These are phyloP conservation scores for Pseudochirops corinnae DNA, from an alignment of 2,797 vertebrate genomes.

Conservation along the genomic window DNA sequence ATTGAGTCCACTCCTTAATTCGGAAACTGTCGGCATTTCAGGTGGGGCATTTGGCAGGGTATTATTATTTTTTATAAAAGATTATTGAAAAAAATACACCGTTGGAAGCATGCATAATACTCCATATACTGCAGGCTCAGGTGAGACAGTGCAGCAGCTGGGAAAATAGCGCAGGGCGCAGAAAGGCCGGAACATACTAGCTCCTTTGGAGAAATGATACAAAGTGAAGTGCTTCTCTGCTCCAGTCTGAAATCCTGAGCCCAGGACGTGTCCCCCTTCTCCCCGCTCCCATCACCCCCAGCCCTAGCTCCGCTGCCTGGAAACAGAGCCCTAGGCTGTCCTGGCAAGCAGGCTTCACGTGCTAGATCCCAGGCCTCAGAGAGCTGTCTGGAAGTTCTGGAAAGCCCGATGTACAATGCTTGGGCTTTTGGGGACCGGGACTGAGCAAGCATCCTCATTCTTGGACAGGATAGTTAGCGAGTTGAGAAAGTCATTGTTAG, in stretches of 20 bases:
- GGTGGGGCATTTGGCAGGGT: neutral
- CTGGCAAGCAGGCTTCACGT: neutral
- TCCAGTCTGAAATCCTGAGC: neutral
- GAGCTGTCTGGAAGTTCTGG: neutral
- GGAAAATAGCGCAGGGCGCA: neutral
- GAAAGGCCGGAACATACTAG: neutral
- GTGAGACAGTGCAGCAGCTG: neutral
- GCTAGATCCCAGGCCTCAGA: neutral
- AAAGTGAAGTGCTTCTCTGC: neutral
- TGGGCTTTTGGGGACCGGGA: neutral
- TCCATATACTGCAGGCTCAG: neutral
- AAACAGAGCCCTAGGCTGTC: neutral
- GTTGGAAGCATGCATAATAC: conserved; percentile 23
- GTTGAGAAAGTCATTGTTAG: neutral
- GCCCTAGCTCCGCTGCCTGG: neutral
- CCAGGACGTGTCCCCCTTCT: neutral
- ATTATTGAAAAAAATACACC: conserved; percentile 8
- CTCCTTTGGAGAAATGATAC: neutral
- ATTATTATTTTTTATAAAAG: neutral
- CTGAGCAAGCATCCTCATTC: neutral
- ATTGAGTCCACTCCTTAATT: neutral
- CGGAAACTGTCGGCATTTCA: neutral
- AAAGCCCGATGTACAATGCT: neutral
- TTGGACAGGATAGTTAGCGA: neutral
- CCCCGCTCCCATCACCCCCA: neutral